Base-by-base conservation (phyloP, 2,888 invertebrate species). In the Cheilosia pagana region DNA sequence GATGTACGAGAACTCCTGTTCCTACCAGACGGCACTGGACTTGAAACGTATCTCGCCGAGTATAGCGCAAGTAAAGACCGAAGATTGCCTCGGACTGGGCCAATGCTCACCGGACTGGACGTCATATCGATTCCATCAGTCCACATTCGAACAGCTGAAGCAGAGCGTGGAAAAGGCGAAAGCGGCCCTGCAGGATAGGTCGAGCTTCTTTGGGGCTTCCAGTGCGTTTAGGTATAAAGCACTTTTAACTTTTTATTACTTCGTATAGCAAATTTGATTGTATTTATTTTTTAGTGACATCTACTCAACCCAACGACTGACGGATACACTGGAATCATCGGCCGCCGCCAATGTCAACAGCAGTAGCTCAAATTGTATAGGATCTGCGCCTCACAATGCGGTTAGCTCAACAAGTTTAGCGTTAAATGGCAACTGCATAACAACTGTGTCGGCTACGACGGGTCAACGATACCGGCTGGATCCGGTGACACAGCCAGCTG, bases 1-100 rank as follows among this genome's bases (percentile, higher is more conserved):
- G 87, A 97, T 97, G 97, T 97, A 97, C 95, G 97, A 97, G 94
- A 97, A 97, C 93, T 97, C 97, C 90, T 97, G 97, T 93, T 97
- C 97, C 92, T 97, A 97, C 93, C 96, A 96, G 91, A 95, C 95
- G 91, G 96, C 96, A 90, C 93, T 96, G 89, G 96, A 96, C 93
- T 93, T 96, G 89, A 96, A 96, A 92, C 93, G 95, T 88, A 94
- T 95, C 87, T 94, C 95, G 85, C 92, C 92, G 87, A 89, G 90
- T 86, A 89, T 90, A 87, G 91, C 90, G 62, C 92, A 90, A 87
- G 91, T 92, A 76, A 93, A 93, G 89, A 92, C 93, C 8, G 93
- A 93, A 89, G 93, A 93, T 85, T 92, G 92, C 77, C 89, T 92
- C 77, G 91, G 92, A 25, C 86, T 92, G 81, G 91, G 92, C 0